A percentile compares a stretch with the other conserved stretches of the same genome.
Conservation (phyloP, 2,113 vertebrate genomes). For the Nannobrachium achirus region DNA sequence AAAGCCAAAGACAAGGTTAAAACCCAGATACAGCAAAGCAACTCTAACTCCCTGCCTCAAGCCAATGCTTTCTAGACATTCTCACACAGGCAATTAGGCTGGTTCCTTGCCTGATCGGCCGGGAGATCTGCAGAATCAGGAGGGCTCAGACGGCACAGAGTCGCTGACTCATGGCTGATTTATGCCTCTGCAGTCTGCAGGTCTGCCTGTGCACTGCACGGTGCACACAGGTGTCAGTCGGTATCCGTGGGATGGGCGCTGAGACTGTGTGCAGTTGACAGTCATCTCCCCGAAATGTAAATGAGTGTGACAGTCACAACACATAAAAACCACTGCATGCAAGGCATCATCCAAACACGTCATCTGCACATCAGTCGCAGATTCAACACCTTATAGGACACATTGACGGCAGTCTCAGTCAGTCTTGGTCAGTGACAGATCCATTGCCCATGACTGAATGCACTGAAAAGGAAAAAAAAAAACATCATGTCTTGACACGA, state of each 20-base stretch:
- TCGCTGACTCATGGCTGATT: neutral
- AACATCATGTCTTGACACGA: neutral
- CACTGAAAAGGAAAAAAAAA: neutral
- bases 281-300: neutral
- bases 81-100: conserved; percentile 23
- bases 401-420: neutral
- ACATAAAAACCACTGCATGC: neutral
- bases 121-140: conserved; percentile 3
- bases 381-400: no score
- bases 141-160: conserved; percentile 1
- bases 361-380: no score
- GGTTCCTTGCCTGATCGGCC: conserved; percentile 5
- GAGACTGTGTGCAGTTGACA: neutral
- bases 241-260: neutral
- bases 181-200: neutral
- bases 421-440: conserved; percentile 16
- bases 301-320: neutral
- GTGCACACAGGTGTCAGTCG: neutral
- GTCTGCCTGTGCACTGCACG: neutral
- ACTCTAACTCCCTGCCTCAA: no score
- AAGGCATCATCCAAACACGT: no score
- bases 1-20: neutral
- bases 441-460: neutral
- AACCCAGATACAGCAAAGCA: neutral
- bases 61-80: conserved; percentile 8